Conservation (phyloP, 2,888 invertebrate genomes). For the Zonitis immaculata region DNA sequence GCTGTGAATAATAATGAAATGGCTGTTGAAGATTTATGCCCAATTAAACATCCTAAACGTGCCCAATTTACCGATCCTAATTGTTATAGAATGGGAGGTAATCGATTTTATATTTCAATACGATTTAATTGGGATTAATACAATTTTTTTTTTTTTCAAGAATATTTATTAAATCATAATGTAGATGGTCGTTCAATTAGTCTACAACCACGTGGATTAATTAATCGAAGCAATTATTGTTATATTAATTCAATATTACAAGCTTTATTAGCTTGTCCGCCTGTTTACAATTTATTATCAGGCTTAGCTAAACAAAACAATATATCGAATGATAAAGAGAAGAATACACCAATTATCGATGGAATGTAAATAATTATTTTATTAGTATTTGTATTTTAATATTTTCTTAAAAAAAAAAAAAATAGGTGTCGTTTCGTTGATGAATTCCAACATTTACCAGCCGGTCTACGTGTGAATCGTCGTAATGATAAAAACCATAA, state of each 20-base stretch:
- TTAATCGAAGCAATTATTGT: slow-evolving; percentile 93
- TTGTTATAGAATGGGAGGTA: slow-evolving; percentile 68
- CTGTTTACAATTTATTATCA: slow-evolving; percentile 87
- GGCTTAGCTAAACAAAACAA: slow-evolving; percentile 69
- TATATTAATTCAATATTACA: slow-evolving; percentile 95
- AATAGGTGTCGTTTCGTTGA: slow-evolving; percentile 69
- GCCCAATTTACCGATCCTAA: slow-evolving; percentile 61
- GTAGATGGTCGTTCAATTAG: slow-evolving; percentile 75
- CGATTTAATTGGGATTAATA: slow-evolving; percentile 1
- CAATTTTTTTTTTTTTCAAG: slow-evolving; percentile 42
- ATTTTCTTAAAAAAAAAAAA: too few relatives aligned
- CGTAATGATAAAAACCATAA: slow-evolving; percentile 51
- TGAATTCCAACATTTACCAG: slow-evolving; percentile 69
- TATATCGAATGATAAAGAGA: slow-evolving; percentile 48
- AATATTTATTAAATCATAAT: slow-evolving; percentile 69
- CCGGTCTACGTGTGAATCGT: slow-evolving; percentile 50
- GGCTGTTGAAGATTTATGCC: slow-evolving; percentile 33
- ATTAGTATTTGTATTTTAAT: slow-evolving; percentile 4
- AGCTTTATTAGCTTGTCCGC: slow-evolving; percentile 90
- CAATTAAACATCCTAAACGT: slow-evolving; percentile 47
- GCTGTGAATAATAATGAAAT: slow-evolving; percentile 26
- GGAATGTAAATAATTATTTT: slow-evolving; percentile 71
- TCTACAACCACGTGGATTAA: slow-evolving; percentile 83
- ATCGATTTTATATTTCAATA: slow-evolving; percentile 28
- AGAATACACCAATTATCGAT: slow-evolving; percentile 79